Percentiles rank a stretch among this genome's conserved stretches.
phyloP scores from a whole-genome alignment of 2,888 invertebrate species.

The Parnassius mnemosyne region DNA sequence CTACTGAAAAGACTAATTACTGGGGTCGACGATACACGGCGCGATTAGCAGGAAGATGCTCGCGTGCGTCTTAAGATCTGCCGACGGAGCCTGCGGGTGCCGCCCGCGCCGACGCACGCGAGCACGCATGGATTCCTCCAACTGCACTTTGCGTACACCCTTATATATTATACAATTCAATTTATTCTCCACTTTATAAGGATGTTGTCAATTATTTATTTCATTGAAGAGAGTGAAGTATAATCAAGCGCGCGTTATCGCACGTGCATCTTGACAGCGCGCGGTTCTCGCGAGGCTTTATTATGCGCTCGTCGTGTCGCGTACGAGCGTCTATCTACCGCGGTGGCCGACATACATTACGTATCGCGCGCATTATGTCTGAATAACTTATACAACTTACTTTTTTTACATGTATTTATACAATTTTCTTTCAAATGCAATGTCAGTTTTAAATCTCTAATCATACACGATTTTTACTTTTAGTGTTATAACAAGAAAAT shows the following conservation, averaged over 20 bases:
- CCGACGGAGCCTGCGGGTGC: slow-evolving; percentile 48
- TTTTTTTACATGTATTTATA: slow-evolving; percentile 22
- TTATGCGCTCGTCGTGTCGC: slow-evolving; percentile 60
- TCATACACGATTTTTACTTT: slow-evolving; percentile 7
- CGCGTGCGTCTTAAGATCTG: slow-evolving; percentile 63
- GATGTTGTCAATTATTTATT: slow-evolving; percentile 23
- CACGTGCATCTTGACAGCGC: slow-evolving; percentile 61
- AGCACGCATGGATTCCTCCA: background rate
- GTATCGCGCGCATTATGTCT: slow-evolving; percentile 43
- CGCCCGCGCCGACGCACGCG: slow-evolving; percentile 25
- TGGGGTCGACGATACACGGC: slow-evolving; percentile 58
- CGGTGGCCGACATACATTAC: slow-evolving; percentile 61
- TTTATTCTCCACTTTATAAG: slow-evolving; percentile 12
- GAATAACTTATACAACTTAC: slow-evolving; percentile 37
- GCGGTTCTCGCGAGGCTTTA: slow-evolving; percentile 44
- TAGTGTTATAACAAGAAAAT: slow-evolving; percentile 7
- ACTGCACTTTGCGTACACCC: slow-evolving; percentile 27
- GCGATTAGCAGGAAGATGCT: slow-evolving; percentile 69
- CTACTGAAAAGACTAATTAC: slow-evolving; percentile 70
- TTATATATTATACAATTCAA: slow-evolving; percentile 19
- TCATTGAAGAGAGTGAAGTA: slow-evolving; percentile 23
- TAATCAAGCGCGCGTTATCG: slow-evolving; percentile 50
- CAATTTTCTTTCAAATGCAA: background rate
- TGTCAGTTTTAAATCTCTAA: background rate
- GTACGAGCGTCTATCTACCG: slow-evolving; percentile 43